Evolutionary conservation across 2,113 vertebrate species (phyloP).

Genomic region (Corvus cornix): DNA sequence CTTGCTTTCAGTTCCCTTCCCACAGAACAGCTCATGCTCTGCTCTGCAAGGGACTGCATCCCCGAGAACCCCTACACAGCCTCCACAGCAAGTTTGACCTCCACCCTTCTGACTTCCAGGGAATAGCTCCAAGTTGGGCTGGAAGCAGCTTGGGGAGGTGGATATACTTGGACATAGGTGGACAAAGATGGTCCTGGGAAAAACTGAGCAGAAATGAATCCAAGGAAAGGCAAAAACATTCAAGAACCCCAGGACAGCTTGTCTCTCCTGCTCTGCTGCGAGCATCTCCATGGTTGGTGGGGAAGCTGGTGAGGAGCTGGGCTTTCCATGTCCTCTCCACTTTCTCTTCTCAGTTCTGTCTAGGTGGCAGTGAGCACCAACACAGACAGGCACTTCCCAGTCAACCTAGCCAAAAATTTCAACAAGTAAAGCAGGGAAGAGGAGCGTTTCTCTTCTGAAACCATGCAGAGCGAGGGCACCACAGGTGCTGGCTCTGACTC

Average conservation of each 20-base stretch:
- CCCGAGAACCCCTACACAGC: background rate
- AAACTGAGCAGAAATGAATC: background rate
- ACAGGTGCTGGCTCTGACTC: background rate
- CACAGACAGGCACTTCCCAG: background rate
- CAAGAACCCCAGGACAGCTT: background rate
- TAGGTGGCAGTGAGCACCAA: background rate
- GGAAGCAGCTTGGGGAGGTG: background rate
- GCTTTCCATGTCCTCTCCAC: background rate
- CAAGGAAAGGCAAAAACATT: background rate
- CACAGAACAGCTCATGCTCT: background rate
- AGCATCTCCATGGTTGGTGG: background rate
- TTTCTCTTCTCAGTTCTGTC: slow-evolving; percentile 38
- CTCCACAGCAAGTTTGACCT: background rate
- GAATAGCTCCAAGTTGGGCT: background rate
- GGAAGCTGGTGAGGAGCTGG: background rate
- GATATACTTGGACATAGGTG: background rate
- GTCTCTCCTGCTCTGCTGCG: background rate
- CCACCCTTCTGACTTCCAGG: background rate
- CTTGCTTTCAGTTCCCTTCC: background rate
- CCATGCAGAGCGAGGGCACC: rapidly evolving
- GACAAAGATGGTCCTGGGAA: background rate
- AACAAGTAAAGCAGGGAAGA: slow-evolving; percentile 51
- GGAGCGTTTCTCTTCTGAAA: background rate
- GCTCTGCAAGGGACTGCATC: background rate
- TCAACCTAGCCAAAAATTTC: background rate